Percentiles rank a stretch among this genome's conserved stretches.
Conservation (phyloP, 2,113 vertebrate species). For the Fregata magnificens region DNA sequence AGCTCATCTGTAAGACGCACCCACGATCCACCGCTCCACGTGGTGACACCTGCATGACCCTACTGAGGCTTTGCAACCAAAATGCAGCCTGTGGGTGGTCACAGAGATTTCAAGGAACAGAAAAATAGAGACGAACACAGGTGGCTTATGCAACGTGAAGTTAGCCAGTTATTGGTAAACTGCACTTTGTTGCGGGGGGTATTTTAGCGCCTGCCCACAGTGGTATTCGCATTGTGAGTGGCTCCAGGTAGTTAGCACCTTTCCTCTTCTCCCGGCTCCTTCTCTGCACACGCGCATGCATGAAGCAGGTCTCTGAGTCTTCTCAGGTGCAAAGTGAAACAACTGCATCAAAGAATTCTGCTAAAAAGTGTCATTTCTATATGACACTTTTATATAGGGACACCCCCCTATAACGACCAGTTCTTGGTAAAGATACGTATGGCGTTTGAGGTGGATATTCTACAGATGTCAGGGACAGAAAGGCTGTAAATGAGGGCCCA, state of each 20-base stretch:
- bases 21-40: rapidly evolving
- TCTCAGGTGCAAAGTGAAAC: not conserved
- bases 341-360: not conserved
- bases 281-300: rapidly evolving
- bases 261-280: not conserved
- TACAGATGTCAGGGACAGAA: not conserved
- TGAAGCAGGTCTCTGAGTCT: not conserved
- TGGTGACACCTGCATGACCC: not conserved
- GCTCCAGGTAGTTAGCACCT: not conserved
- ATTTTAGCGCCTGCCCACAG: not conserved
- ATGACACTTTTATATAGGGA: not conserved
- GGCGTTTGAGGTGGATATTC: not conserved
- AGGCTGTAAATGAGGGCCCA: not conserved
- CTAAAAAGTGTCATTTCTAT: not conserved
- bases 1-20: not conserved
- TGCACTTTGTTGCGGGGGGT: not conserved
- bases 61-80: not conserved
- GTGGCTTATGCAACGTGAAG: not conserved
- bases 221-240: not conserved
- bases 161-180: not conserved
- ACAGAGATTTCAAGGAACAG: not conserved
- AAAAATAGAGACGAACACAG: not conserved
- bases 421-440: rapidly evolving
- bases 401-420: rapidly evolving
- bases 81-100: rapidly evolving